phyloP scores from a whole-genome alignment of 1,140 invertebrate genomes.

The Neodiprion pinetum region DNA sequence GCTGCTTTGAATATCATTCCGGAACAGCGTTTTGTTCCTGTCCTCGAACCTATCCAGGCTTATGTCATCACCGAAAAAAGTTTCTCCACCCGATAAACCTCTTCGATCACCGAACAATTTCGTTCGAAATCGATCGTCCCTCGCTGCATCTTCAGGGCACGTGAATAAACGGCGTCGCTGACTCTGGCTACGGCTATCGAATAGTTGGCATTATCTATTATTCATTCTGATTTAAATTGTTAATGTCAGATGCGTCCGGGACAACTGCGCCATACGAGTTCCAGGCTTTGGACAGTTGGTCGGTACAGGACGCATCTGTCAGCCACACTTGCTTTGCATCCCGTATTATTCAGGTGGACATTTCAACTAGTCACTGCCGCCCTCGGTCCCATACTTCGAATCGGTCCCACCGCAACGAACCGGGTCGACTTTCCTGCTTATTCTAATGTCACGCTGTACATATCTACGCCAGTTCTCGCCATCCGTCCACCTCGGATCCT shows the following conservation, averaged over 20 bases:
- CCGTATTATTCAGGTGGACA: conserved; percentile 9
- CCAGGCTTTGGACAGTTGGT: conserved; percentile 1
- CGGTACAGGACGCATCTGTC: conserved; percentile 11
- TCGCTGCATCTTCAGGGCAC: too few species aligned
- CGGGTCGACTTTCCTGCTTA: neutral
- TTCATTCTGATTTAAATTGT: conserved; percentile 22
- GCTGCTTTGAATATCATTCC: neutral
- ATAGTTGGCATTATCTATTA: conserved; percentile 18
- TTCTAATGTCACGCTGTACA: neutral
- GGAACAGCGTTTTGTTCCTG: neutral
- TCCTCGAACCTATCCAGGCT: neutral
- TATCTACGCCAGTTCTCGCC: too few species aligned
- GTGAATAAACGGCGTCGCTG: neutral
- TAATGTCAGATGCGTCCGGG: conserved; percentile 12
- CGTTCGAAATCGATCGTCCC: neutral
- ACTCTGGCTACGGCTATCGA: neutral
- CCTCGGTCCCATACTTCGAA: too few species aligned
- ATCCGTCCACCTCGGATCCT: neutral
- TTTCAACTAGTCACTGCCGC: conserved; percentile 4
- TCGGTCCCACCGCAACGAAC: neutral
- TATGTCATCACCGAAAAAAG: neutral
- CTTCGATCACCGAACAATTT: conserved; percentile 1
- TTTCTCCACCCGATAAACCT: neutral
- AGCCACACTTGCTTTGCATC: conserved; percentile 6
- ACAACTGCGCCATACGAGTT: neutral